Evolutionary conservation across 1,140 invertebrate species (phyloP), one percentile per base, ranked within the genome.

Genomic region (Carposina sasakii): DNA sequence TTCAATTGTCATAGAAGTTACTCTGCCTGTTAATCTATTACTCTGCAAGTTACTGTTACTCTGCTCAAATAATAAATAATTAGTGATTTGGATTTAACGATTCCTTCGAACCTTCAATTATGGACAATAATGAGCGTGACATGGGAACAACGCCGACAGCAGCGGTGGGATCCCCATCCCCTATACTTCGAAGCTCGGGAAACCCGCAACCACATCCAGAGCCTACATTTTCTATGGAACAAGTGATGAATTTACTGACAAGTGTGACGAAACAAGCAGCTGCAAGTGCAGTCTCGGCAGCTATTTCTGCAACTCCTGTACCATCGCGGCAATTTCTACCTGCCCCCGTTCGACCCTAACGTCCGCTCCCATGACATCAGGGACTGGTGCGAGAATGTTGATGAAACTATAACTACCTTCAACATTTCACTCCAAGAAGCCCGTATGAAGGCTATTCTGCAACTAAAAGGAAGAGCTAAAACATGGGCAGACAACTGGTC

Each of bases 381-480:
- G 37, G 63, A 60, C n/a, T 67, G 56, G 61, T 67, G 64, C 33
- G 54, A 51, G 3, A 47, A 61, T 50, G 52, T 67, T 0, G 57
- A 63, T 21, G 44, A 60, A 34, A 67, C 34, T 2, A 63, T 61
- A 19, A 12, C 22, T 3, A 26, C 10, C 0, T 54, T 61, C 4
- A 49, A 44, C 33, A 51, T 68, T 21, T 17, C 59, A n/a, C 22
- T 36, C 2, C 62, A 59, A 13, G 57, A 65, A 54, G 60, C 57
- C 5, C 36, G 57, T 1, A 65, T 65, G 52, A 65, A 62, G 36
- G 59, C 57, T 8, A 65, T 63, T 13, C 36, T 65, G 2, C 55
- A 60, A 16, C 20, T 68, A 6, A 49, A 42, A 55, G 62, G 65
- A 1, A 17, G 61, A 15, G 54, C 61, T 0, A 65, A 60, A n/a